These are phyloP conservation scores for human (Homo sapiens) DNA, from an alignment of 2,113 vertebrate species.

Conservation along the genomic window DNA sequence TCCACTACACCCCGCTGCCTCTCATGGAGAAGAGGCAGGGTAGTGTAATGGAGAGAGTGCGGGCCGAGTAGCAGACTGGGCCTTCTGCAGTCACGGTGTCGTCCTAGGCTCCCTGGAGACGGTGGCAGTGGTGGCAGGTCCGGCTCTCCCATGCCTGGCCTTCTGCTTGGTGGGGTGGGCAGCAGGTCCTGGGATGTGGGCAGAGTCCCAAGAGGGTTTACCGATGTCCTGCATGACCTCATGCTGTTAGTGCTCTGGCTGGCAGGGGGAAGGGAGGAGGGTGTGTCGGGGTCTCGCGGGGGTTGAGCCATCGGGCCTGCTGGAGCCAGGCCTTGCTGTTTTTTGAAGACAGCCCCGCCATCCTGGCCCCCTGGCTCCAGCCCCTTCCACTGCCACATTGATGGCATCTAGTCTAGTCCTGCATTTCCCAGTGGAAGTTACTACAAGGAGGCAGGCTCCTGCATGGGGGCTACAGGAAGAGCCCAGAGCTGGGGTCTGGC, in stretches of 20 bases:
- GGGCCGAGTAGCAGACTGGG: constrained; percentile 12
- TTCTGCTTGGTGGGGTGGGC: not conserved
- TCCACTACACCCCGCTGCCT: constrained; percentile 67
- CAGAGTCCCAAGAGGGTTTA: not conserved
- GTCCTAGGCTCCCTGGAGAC: not conserved
- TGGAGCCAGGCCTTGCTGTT: not conserved
- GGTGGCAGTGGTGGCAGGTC: not conserved
- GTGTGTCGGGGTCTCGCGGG: not conserved
- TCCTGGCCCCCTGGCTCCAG: not conserved
- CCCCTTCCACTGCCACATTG: fast-evolving
- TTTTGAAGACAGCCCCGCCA: not conserved
- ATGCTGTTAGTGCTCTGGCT: not conserved
- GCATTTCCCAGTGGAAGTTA: not conserved
- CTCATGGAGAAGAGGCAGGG: constrained; percentile 69
- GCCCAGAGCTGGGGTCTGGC: fast-evolving
- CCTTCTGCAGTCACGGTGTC: not conserved
- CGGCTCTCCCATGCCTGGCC: not conserved
- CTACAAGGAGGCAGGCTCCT: not conserved
- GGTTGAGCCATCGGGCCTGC: not conserved
- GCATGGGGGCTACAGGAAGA: not conserved
- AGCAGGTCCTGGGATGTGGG: not conserved
- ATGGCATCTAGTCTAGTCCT: fast-evolving
- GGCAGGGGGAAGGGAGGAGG: not conserved
- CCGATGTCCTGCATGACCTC: not conserved
- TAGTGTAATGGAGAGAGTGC: constrained; percentile 67